These are phyloP conservation scores for Machaerirhynchus nigripectus DNA, from an alignment of 2,113 vertebrate genomes.

Conservation along the genomic window DNA sequence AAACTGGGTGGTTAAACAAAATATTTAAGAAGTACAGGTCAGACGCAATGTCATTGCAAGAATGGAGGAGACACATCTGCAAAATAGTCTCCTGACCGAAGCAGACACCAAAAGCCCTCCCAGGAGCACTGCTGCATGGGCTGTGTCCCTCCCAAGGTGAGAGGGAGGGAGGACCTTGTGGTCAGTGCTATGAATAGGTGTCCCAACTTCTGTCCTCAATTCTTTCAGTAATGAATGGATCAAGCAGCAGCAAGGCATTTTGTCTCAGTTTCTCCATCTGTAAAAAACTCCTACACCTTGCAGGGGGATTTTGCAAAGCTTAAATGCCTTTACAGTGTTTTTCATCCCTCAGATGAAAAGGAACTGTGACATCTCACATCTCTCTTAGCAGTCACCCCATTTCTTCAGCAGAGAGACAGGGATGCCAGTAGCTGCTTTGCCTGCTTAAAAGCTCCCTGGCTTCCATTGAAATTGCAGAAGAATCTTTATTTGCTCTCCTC, in stretches of 20 bases:
- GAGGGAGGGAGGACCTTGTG: not conserved
- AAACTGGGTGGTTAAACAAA: not conserved
- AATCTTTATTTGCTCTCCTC: not conserved
- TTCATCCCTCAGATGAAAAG: not conserved
- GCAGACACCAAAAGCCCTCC: not conserved
- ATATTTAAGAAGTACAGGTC: not conserved
- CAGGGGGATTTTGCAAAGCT: not conserved
- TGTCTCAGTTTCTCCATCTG: not conserved
- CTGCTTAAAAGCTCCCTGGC: not conserved
- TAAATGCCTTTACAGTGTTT: not conserved
- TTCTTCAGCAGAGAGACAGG: not conserved
- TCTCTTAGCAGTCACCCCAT: not conserved
- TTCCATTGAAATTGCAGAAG: not conserved
- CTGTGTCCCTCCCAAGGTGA: not conserved
- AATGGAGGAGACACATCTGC: not conserved
- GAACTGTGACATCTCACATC: not conserved
- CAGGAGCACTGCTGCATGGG: not conserved
- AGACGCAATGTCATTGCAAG: not conserved
- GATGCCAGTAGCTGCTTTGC: not conserved
- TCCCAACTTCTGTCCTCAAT: not conserved
- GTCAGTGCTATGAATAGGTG: not conserved
- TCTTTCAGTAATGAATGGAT: not conserved
- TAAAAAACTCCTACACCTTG: not conserved
- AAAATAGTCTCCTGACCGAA: not conserved
- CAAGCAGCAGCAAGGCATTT: not conserved